phyloP scores from a whole-genome alignment of 1,140 invertebrate species.

The Cryptotermes secundus region DNA sequence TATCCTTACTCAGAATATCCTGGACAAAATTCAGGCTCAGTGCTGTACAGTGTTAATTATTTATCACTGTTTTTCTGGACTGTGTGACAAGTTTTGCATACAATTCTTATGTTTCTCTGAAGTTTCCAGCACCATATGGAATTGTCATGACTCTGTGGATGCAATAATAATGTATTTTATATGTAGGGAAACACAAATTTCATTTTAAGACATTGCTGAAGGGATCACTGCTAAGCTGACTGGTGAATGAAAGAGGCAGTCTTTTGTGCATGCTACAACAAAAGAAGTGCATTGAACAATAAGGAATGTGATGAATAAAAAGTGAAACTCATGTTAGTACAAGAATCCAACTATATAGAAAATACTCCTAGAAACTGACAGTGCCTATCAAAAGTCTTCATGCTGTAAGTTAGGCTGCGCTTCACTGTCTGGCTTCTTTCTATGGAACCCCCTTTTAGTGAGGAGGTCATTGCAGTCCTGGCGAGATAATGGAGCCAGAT shows the following conservation, averaged over 20 bases:
- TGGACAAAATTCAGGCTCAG: too few species aligned
- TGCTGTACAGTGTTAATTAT: too few species aligned
- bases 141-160: too few species aligned
- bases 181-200: too few species aligned
- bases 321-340: neutral
- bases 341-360: neutral
- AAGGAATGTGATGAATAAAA: neutral
- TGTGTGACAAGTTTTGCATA: too few species aligned
- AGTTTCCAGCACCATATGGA: too few species aligned
- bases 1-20: too few species aligned
- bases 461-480: constrained; percentile 70
- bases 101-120: too few species aligned
- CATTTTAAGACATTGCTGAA: too few species aligned
- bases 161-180: too few species aligned
- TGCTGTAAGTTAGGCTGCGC: neutral
- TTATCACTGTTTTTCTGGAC: too few species aligned
- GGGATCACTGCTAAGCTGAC: too few species aligned
- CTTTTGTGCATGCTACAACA: neutral
- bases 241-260: neutral
- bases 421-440: neutral
- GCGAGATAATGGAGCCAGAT: constrained; percentile 57
- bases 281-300: neutral
- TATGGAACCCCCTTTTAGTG: constrained; percentile 58
- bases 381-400: constrained; percentile 22
- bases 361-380: neutral